Base-by-base conservation (phyloP, 2,113 vertebrate species). In the Scolopax mira region DNA sequence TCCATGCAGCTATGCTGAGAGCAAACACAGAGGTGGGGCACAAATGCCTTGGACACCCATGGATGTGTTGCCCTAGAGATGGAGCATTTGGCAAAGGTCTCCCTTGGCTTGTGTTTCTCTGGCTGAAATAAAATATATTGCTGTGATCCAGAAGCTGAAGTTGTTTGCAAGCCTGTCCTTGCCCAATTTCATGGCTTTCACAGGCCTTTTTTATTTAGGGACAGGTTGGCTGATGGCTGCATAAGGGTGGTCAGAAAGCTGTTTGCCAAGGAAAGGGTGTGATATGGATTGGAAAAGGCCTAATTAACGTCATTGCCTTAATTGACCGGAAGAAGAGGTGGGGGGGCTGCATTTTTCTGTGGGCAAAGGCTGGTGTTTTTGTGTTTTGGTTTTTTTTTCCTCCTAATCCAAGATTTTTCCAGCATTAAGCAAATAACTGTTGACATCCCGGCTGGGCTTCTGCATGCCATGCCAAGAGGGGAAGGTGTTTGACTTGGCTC, bases 141-240 rank as follows among this genome's bases (percentile, higher is more conserved):
- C 58, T 33, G 10, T 35, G 42, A 44, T 51, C 9, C 64, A 58
- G 91, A 24, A 79, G 83, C 83, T 71, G 65, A 33, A n/a, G 65
- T 10, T 67, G 39, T 77, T 85, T 57, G 58, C 51, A 60, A 89
- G 62, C 70, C 75, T 21, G 24, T 54, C 57, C 33, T 35, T 35
- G 78, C 81, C 48, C 58, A 23, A 19, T 61, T 60, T 69, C 12
- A 2, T 12, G 85, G 42, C 25, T 93, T 88, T 88, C 21, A 27
- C 0, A 1, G 64, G 22, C 4, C 4, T 33, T 44, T 67, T 44
- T 37, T 10, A 4, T 46, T 21, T 18, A 17, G 44, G 35, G 44
- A n/a, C 46, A 22, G 33, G n/a, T 37, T 73, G 66, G 41, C 21
- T 82, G 19, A 65, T 13, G 33, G 22, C 51, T 22, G 46, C 33